phyloP scores from a whole-genome alignment of 2,888 invertebrate species.

The Epirrita christyi region DNA sequence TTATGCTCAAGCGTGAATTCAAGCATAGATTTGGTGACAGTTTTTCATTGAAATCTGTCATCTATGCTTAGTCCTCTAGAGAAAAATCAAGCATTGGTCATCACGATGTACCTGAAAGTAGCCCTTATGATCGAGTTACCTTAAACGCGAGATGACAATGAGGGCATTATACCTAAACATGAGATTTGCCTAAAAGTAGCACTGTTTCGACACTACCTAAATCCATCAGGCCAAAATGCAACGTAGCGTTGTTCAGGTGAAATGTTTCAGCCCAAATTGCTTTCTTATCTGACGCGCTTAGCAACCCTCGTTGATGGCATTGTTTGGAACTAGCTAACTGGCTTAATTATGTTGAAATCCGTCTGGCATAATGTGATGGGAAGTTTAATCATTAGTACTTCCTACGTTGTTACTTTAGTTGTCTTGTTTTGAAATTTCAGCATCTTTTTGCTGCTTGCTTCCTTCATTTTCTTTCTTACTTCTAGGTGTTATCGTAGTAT shows the following conservation, averaged over 20 bases:
- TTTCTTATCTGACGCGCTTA: constrained; percentile 8
- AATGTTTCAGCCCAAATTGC: constrained; percentile 5
- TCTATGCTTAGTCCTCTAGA: too few relatives aligned
- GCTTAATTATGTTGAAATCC: constrained; percentile 23
- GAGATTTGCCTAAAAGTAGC: too few relatives aligned
- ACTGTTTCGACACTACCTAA: background rate
- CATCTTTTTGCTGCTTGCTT: background rate
- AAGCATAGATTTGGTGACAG: too few relatives aligned
- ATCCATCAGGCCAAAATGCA: too few relatives aligned
- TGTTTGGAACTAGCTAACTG: constrained; percentile 24
- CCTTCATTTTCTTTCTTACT: background rate
- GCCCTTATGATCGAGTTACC: too few relatives aligned
- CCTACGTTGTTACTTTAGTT: background rate
- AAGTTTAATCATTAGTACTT: constrained; percentile 13
- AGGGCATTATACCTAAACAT: too few relatives aligned
- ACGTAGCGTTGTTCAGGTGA: too few relatives aligned
- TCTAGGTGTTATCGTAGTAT: background rate
- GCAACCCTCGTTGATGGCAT: constrained; percentile 17
- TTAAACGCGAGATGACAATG: too few relatives aligned
- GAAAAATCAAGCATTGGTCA: too few relatives aligned
- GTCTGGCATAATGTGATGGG: constrained; percentile 12
- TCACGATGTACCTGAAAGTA: too few relatives aligned
- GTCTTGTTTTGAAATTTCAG: background rate
- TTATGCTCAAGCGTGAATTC: too few relatives aligned
- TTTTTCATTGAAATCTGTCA: too few relatives aligned